Evolutionary conservation across 2,797 vertebrate species (phyloP), one percentile per base, ranked within the genome.

Genomic region (Etheostoma nigrum): DNA sequence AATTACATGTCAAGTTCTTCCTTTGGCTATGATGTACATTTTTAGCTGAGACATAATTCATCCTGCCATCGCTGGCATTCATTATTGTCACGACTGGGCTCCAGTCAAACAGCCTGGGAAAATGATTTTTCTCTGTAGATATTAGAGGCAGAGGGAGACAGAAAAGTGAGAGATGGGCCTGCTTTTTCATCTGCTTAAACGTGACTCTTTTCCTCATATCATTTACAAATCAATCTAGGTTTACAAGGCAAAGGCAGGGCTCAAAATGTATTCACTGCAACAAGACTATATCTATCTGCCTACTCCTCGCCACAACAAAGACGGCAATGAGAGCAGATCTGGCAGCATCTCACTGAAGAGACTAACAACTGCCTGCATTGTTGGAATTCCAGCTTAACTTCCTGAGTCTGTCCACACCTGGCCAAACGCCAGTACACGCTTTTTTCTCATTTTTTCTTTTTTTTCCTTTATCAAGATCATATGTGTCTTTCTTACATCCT

Each of bases 381-480:
- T 90, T 95, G 91, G 92, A 94, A 96, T 96, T 96, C 95, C 94
- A 68, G 73, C 82, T 89, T 86, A 66, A 92, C 93, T 95, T 95
- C 92, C 94, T 89, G 89, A 92, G 92, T 94, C 93, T 92, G 88
- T 91, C 91, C 85, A 83, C 89, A 91, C 88, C 89, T 93, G 93
- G 94, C 84, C 19, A 12, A 15, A 73, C n/a, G 93, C 95, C 95
- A 95, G 74, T 69, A 70, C 70, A 65, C 27, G 51, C 85, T 84
- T 86, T 85, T 85, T 77, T 76, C 76, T 65, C 76, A 45, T 75
- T 83, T 82, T 84, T 79, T 47, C 65, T 79, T 88, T 74, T 87
- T 78, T 76, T 86, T 72, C 68, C 78, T 91, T 89, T 87, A 91
- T 92, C 87, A 86, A 85, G 72, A 88, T 93, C 91, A 90, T 69